Percentiles rank a stretch among this genome's conserved stretches.
Conservation (phyloP, 1,140 invertebrate species). For the Microvelia longipes region DNA sequence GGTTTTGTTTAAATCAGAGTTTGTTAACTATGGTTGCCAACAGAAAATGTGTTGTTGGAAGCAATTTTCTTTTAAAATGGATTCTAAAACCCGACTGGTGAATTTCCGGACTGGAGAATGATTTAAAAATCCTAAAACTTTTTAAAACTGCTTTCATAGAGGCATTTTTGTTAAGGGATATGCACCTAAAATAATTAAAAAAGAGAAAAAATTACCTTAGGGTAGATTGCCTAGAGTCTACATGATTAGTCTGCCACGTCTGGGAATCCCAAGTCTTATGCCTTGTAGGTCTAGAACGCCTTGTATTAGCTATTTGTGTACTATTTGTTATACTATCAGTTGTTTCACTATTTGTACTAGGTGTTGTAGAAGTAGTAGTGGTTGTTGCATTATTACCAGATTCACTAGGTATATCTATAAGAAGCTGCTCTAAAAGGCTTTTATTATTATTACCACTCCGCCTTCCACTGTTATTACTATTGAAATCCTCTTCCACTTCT, state of each 20-base stretch:
- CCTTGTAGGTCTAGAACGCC: neutral
- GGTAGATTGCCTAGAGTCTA: neutral
- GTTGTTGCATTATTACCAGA: constrained; percentile 17
- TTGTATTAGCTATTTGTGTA: neutral
- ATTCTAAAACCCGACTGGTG: too few species aligned
- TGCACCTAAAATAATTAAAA: too few species aligned
- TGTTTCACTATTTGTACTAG: neutral
- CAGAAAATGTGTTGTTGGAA: too few species aligned
- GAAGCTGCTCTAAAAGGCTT: constrained; percentile 51
- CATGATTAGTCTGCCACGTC: neutral
- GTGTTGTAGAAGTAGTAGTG: neutral
- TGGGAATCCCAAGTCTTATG: neutral
- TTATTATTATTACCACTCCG: constrained; percentile 27
- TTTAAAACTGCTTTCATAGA: too few species aligned
- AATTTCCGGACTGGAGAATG: too few species aligned
- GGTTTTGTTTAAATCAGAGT: too few species aligned
- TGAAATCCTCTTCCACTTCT: neutral
- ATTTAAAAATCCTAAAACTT: too few species aligned
- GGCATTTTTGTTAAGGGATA: too few species aligned
- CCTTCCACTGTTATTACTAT: neutral
- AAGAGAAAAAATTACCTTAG: neutral
- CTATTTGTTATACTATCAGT: neutral
- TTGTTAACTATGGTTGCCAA: too few species aligned
- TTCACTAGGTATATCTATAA: constrained; percentile 59
- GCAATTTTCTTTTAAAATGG: too few species aligned